A percentile compares a stretch with the other conserved stretches of the same genome.
phyloP scores from a whole-genome alignment of 2,888 invertebrate species.

The Lithophane ornitopus region DNA sequence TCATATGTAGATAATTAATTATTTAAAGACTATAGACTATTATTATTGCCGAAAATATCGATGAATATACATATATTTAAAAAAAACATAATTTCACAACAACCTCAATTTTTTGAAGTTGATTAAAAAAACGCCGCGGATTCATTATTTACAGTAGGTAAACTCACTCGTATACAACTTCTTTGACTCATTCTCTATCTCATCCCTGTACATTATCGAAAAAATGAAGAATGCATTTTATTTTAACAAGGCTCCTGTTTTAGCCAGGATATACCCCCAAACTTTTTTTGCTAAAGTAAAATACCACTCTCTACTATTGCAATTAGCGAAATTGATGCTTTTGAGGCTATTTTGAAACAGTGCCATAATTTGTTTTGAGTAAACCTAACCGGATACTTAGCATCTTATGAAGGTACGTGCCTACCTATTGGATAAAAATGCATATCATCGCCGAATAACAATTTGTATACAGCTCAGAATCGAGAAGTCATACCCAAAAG shows the following conservation, averaged over 20 bases:
- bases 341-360: neutral
- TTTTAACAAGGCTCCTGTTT: neutral
- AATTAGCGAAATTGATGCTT: neutral
- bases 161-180: neutral
- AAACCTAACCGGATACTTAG: conserved; percentile 5
- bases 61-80: too few species aligned
- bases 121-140: too few species aligned
- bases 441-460: conserved; percentile 53
- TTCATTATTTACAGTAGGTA: neutral
- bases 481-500: conserved; percentile 60
- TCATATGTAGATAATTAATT: neutral
- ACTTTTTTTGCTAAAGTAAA: neutral
- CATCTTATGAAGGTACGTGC: conserved; percentile 1
- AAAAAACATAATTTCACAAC: too few species aligned
- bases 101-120: too few species aligned
- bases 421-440: conserved; percentile 44
- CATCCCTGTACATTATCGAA: neutral
- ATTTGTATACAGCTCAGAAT: conserved; percentile 49
- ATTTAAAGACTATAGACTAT: neutral
- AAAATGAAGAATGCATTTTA: neutral
- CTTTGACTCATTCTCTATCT: neutral
- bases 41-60: too few species aligned
- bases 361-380: neutral
- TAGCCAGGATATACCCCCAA: neutral
- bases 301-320: neutral